Conservation (phyloP, 2,797 vertebrate genomes). For the Trachurus trachurus region DNA sequence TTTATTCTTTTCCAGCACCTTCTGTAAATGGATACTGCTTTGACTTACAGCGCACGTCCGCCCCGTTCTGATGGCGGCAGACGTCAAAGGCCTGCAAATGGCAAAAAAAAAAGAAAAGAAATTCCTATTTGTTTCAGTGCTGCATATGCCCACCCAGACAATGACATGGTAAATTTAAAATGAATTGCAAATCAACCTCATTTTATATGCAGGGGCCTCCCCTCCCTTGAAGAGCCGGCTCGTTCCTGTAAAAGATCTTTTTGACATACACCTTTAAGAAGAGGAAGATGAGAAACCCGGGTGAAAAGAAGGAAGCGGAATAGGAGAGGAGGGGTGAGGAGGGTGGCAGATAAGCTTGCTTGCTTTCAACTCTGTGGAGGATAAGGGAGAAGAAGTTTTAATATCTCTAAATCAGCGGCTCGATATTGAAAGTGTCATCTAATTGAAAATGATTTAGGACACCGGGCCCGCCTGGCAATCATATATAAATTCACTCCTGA, state of each 20-base stretch:
- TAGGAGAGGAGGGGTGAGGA: constrained; percentile 34
- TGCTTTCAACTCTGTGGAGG: constrained; percentile 81
- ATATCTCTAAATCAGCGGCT: constrained; percentile 88
- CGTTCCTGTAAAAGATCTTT: constrained; percentile 56
- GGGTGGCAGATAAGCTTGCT: constrained; percentile 76
- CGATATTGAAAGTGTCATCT: constrained; percentile 89
- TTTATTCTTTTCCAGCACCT: background rate
- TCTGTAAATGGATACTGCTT: constrained; percentile 37
- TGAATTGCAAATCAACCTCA: constrained; percentile 70
- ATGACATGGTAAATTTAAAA: constrained; percentile 72
- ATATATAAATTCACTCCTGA: constrained; percentile 87
- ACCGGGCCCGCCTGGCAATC: constrained; percentile 79
- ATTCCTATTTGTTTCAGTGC: constrained; percentile 59
- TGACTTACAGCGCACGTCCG: constrained; percentile 22
- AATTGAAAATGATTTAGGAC: constrained; percentile 90
- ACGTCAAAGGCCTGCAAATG: constrained; percentile 57
- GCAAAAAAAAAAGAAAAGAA: constrained; percentile 7
- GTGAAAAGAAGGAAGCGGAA: constrained; percentile 60
- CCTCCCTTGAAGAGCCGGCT: constrained; percentile 42
- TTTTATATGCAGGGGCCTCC: constrained; percentile 64
- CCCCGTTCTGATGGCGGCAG: constrained; percentile 36
- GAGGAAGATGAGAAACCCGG: constrained; percentile 68
- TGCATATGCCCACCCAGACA: constrained; percentile 61
- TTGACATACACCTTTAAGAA: constrained; percentile 72
- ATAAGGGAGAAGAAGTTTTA: constrained; percentile 84